Evolutionary conservation across 2,888 invertebrate genomes (phyloP).

Genomic region (Lochmaea crataegi): DNA sequence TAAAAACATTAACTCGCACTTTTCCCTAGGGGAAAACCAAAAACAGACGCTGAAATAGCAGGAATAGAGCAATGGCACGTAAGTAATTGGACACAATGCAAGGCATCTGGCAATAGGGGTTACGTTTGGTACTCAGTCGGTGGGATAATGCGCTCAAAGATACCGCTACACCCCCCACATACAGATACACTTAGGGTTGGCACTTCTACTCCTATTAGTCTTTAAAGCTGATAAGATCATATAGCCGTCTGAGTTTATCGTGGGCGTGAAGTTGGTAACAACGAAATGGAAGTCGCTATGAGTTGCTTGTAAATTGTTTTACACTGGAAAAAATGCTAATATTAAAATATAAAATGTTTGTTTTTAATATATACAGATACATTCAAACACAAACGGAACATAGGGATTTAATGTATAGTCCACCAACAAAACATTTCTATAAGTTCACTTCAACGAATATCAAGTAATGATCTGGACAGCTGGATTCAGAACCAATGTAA

Average conservation of each 20-base stretch:
- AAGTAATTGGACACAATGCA: constrained; percentile 56
- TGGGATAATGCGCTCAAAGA: constrained; percentile 59
- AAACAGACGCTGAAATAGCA: constrained; percentile 41
- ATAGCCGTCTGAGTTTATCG: constrained; percentile 44
- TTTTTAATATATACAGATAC: no score
- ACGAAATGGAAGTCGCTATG: constrained; percentile 12
- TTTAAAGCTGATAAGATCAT: constrained; percentile 46
- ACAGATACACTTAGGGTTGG: constrained; percentile 51
- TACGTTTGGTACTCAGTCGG: constrained; percentile 54
- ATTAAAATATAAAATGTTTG: neutral
- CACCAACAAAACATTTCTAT: no score
- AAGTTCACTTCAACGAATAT: no score
- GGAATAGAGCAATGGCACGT: constrained; percentile 56
- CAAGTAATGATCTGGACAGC: no score
- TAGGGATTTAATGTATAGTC: no score
- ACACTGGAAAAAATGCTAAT: constrained; percentile 5
- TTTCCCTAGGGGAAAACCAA: constrained; percentile 42
- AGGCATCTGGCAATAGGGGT: constrained; percentile 58
- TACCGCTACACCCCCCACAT: constrained; percentile 52
- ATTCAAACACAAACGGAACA: no score
- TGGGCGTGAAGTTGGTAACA: constrained; percentile 22
- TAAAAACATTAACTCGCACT: constrained; percentile 47
- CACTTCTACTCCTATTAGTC: constrained; percentile 50
- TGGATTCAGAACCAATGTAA: no score
- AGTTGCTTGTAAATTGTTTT: constrained; percentile 5